Evolutionary conservation across 2,888 invertebrate genomes (phyloP).

Genomic region (Lasioglossum morio): DNA sequence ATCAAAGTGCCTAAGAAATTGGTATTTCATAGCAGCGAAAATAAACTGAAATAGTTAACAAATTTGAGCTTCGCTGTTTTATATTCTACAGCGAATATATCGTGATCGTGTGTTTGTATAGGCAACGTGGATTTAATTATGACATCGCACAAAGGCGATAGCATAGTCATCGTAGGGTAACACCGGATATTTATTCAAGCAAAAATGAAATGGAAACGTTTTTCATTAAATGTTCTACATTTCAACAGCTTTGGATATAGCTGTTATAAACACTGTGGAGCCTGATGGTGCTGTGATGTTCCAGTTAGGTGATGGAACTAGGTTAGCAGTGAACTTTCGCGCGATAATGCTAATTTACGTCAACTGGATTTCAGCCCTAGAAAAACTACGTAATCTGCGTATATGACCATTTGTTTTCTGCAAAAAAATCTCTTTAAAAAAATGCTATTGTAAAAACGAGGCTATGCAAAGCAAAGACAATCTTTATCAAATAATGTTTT

Average conservation of each 20-base stretch:
- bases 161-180: not conserved
- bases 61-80: not conserved
- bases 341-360: not conserved
- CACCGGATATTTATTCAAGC: not conserved
- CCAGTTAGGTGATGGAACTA: not conserved
- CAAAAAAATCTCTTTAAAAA: not conserved
- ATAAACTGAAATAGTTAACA: not conserved
- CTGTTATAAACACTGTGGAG: not conserved
- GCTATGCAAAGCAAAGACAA: not conserved
- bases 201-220: not conserved
- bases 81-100: not conserved
- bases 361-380: not conserved
- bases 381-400: not conserved
- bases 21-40: not conserved
- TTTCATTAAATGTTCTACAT: not conserved
- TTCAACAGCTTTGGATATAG: not conserved
- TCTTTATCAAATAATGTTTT: not conserved
- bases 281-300: not conserved
- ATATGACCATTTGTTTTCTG: not conserved
- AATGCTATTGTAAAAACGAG: not conserved
- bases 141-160: not conserved
- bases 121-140: not conserved
- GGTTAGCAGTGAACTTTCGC: not conserved
- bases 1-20: conserved; percentile 1
- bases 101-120: not conserved